These are phyloP conservation scores for Notothenia rossii DNA, from an alignment of 2,113 vertebrate species.

Conservation along the genomic window DNA sequence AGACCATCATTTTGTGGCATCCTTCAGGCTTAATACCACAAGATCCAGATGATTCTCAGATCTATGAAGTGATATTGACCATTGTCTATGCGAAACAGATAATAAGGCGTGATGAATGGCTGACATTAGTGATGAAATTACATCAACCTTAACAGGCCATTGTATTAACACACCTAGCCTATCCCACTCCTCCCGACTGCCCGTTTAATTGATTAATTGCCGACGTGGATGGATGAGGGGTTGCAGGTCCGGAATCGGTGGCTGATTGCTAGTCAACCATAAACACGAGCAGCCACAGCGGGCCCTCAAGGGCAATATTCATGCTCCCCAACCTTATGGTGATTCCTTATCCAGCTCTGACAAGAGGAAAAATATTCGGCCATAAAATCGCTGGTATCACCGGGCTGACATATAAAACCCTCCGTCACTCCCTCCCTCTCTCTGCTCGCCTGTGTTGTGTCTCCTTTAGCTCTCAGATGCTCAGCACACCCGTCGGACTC, in stretches of 20 bases:
- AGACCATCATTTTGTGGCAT: conserved; percentile 59
- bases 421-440: conserved; percentile 63
- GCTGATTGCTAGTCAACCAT: conserved; percentile 82
- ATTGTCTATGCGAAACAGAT: conserved; percentile 75
- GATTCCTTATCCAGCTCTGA: conserved; percentile 81
- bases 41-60: conserved; percentile 64
- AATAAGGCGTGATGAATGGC: conserved; percentile 79
- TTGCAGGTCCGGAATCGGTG: conserved; percentile 74
- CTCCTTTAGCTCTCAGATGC: conserved; percentile 64
- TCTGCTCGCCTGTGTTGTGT: conserved; percentile 33
- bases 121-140: conserved; percentile 82
- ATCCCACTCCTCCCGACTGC: conserved; percentile 65
- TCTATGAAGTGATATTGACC: conserved; percentile 81
- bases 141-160: conserved; percentile 80
- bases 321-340: conserved; percentile 80
- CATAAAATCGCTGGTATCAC: conserved; percentile 80
- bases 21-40: conserved; percentile 61
- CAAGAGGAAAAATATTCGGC: conserved; percentile 80
- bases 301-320: conserved; percentile 81
- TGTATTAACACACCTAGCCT: conserved; percentile 80
- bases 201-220: conserved; percentile 84
- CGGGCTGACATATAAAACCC: conserved; percentile 79
- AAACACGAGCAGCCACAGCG: conserved; percentile 76
- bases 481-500: conserved; percentile 80
- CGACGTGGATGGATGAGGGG: conserved; percentile 79